Base-by-base conservation (phyloP, 2,113 vertebrate genomes). In the Morone saxatilis region DNA sequence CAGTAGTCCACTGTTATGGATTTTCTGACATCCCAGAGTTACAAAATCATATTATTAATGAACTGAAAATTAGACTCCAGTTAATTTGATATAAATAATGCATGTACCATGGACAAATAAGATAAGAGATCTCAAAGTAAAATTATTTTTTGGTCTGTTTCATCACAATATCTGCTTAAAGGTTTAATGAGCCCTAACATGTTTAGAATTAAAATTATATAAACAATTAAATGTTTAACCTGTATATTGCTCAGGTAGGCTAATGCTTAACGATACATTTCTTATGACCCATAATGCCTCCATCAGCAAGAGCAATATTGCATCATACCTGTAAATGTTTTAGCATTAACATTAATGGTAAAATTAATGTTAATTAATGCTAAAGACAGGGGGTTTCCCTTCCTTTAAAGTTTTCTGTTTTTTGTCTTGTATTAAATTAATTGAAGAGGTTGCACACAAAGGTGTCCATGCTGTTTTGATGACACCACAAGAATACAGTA, bases 321-420 rank as follows among this genome's bases (percentile, higher is more conserved):
- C 38, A 80, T 68, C 14, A 81, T 7, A 50, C 0, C 50, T 67
- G 22, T 5, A 41, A 66, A 71, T 79, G 20, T 47, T 80, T 82
- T 31, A 65, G 48, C n/a, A 43, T 71, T 9, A 20, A 41, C 14
- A n/a, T 56, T n/a, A 66, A 76, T 43, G 4, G 3, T 56, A 38
- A 43, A 51, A 20, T 59, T 3, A 67, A 70, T 31, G 8, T n/a
- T 57, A 60, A 73, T 50, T 69, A 0, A 71, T 51, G 45, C 17
- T 61, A 40, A 48, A 48, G 12, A 0, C 63, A 4, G 3, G 6
- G 20, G 1, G 10, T n/a, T 66, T 16, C 43, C 11, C 5, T 60
- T 36, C 6, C 19, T 45, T 53, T 12, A 31, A 25, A 17, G 31
- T 31, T 3, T 51, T 45, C 3, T 54, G 53, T 36, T 5, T 13